A percentile compares a stretch with the other conserved stretches of the same genome.
phyloP scores from a whole-genome alignment of 2,797 vertebrate species.

The Tokudaia muenninki region DNA sequence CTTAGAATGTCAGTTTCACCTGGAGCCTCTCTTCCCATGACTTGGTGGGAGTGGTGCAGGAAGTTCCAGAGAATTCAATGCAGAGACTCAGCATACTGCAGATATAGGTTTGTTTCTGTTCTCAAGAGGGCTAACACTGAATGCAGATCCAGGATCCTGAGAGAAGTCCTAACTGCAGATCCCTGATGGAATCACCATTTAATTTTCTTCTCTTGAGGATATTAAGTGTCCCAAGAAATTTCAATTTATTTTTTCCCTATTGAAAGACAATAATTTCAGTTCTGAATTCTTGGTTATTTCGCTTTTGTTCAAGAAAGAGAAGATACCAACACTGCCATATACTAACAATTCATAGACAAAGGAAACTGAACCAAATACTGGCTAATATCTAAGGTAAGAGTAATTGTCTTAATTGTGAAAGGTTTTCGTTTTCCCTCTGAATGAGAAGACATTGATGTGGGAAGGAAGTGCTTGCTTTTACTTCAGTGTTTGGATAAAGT shows the following conservation, averaged over 20 bases:
- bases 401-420: not conserved
- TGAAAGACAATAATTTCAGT: not conserved
- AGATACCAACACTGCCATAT: not conserved
- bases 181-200: not conserved
- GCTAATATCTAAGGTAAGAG: not conserved
- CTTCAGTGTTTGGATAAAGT: slow-evolving; percentile 30
- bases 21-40: not conserved
- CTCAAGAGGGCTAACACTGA: slow-evolving; percentile 40
- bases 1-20: slow-evolving; percentile 7
- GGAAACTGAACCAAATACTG: not conserved
- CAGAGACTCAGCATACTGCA: not conserved
- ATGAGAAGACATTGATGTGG: not conserved
- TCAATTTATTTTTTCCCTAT: not conserved
- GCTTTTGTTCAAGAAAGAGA: not conserved
- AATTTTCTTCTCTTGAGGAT: slow-evolving; percentile 25
- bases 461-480: not conserved
- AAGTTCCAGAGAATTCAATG: not conserved
- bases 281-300: not conserved
- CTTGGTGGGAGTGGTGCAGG: not conserved
- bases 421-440: not conserved
- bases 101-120: slow-evolving; percentile 4
- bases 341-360: not conserved
- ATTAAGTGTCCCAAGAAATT: not conserved
- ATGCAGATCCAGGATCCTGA: not conserved
- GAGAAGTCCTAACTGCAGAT: not conserved